Evolutionary conservation across 2,888 invertebrate genomes (phyloP), one percentile per base, ranked within the genome.

Genomic region (Stenoptilia bipunctidactyla): DNA sequence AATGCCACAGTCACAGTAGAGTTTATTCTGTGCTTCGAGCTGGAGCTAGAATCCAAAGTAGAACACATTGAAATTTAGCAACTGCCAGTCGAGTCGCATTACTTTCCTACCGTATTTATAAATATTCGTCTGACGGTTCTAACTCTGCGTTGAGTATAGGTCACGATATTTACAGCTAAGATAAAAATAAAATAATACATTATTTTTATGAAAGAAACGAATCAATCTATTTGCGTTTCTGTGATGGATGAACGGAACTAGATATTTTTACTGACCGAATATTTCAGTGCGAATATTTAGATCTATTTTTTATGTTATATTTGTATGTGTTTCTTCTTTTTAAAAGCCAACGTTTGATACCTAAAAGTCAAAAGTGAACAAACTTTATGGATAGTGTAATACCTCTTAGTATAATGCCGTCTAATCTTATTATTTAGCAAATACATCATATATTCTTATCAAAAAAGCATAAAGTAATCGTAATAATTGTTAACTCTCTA

Each of bases 21-120:
- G 62, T 61, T 62, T 62, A 64, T 64, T 36, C 27, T 20, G 15
- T 36, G 3, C 30, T 39, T 30, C 36, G 33, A 58, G 62, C 61
- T 56, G 64, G 70, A 63, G 62, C 69, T 61, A 61, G 62, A 60
- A 66, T 69, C 65, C 54, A 61, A 80, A 79, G 66, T 77, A 67
- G 77, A 74, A 61, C 79, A 70, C 71, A 72, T 72, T 79, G 80
- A 82, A 76, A 82, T 82, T 75, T 80, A 79, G 76, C 82, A 80
- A 80, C 82, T 83, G 82, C 71, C 75, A 70, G 74, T 70, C 72
- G 65, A 58, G 63, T 55, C 63, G 66, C 69, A 72, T 75, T 74
- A 73, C 73, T 66, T 56, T 55, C 65, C 74, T 66, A 63, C 68
- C 61, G 71, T 71, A 76, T 77, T 76, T 77, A 80, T 75, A 79